Percentiles rank a stretch among this genome's conserved stretches.
phyloP scores from a whole-genome alignment of 2,888 invertebrate genomes.

The Entomobrya proxima region DNA sequence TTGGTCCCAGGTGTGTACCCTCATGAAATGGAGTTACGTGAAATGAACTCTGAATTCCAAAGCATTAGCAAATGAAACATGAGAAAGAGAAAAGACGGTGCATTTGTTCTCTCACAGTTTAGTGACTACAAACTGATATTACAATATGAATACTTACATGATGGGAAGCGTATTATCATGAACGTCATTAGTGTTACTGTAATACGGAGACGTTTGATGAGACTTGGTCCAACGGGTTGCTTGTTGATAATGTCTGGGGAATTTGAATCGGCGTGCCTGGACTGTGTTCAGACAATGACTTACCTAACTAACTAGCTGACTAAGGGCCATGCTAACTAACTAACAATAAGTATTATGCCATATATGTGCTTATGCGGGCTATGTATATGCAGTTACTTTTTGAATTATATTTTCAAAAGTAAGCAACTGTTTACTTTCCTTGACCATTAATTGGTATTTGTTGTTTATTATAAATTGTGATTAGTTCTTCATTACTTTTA shows the following conservation, averaged over 20 bases:
- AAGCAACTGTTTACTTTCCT: too few species aligned
- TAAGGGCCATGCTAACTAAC: too few species aligned
- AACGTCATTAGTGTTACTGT: not conserved
- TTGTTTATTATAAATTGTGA: too few species aligned
- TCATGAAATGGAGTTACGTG: constrained; percentile 26
- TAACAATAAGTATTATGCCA: too few species aligned
- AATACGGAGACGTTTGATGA: not conserved
- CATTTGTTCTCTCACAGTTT: not conserved
- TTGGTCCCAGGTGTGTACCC: constrained; percentile 33
- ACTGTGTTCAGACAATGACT: not conserved
- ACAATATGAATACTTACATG: not conserved
- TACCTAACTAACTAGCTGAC: too few species aligned
- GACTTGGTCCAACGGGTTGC: not conserved
- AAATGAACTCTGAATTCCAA: constrained; percentile 17
- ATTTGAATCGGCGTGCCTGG: not conserved
- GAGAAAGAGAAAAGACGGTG: not conserved
- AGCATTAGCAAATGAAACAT: constrained; percentile 25
- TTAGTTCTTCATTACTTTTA: too few species aligned
- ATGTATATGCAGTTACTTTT: too few species aligned
- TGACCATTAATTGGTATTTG: too few species aligned
- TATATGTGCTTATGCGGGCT: too few species aligned
- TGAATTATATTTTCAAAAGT: too few species aligned
- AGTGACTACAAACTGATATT: not conserved
- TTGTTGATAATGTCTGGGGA: not conserved
- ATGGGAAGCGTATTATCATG: too few species aligned